Evolutionary conservation across 2,797 vertebrate species (phyloP).

Genomic region (Pipistrellus kuhlii): DNA sequence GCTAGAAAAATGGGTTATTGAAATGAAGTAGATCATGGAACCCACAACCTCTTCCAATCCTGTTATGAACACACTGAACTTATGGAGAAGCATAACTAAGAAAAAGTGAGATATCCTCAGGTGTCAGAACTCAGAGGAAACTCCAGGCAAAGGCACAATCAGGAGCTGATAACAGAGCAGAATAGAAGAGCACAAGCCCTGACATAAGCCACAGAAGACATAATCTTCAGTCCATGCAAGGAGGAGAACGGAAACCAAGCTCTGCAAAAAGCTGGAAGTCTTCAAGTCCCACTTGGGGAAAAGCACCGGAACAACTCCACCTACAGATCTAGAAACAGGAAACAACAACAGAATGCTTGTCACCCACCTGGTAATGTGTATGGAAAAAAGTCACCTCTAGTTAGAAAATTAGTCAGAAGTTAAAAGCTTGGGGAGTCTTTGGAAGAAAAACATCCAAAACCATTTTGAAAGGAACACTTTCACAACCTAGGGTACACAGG

Average conservation of each 20-base stretch:
- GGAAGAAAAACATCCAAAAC: slow-evolving; percentile 20
- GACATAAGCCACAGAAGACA: not conserved
- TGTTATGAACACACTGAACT: not conserved
- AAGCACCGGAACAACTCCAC: not conserved
- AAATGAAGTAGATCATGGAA: not conserved
- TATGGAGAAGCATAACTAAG: not conserved
- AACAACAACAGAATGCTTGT: not conserved
- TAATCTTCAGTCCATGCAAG: not conserved
- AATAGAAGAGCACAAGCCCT: not conserved
- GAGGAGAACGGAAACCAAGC: not conserved
- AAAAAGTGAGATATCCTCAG: not conserved
- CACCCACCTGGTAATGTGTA: not conserved
- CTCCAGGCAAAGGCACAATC: not conserved
- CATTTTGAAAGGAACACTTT: not conserved
- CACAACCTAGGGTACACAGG: not conserved
- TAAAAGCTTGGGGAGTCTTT: not conserved
- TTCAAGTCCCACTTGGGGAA: not conserved
- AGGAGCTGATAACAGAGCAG: not conserved
- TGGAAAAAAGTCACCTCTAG: not conserved
- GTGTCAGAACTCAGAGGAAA: not conserved
- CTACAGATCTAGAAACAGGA: not conserved
- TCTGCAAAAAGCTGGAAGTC: not conserved
- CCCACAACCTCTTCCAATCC: not conserved
- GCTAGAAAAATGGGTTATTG: not conserved
- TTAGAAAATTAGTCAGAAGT: not conserved